phyloP scores from a whole-genome alignment of 2,888 invertebrate genomes.

The Eulithis testata region DNA sequence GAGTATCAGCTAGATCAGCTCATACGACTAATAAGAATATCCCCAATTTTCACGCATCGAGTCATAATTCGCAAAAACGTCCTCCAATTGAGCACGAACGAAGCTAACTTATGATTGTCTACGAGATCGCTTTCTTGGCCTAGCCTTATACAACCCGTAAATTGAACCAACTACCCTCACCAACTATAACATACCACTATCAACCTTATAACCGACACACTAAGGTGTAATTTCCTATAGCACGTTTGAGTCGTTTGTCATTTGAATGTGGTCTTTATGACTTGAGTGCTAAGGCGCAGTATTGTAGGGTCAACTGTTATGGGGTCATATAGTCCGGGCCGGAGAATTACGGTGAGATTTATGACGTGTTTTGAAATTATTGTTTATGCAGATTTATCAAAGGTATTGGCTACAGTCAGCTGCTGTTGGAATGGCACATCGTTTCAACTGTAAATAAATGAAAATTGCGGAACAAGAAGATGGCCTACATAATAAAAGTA shows the following conservation, averaged over 20 bases:
- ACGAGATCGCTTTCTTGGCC: conserved; percentile 18
- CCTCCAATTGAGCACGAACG: conserved; percentile 13
- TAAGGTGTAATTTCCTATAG: conserved; percentile 14
- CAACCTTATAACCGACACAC: conserved; percentile 9
- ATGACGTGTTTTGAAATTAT: conserved; percentile 19
- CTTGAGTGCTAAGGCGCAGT: conserved; percentile 10
- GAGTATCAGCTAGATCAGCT: too few relatives aligned
- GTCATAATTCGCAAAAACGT: conserved; percentile 6
- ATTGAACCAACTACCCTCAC: conserved; percentile 20
- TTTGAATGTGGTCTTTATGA: conserved; percentile 26
- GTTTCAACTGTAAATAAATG: neutral
- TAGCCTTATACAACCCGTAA: conserved; percentile 21
- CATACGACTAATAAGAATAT: neutral
- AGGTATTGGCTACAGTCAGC: neutral
- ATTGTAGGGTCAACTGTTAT: conserved; percentile 13
- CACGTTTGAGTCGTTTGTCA: conserved; percentile 13
- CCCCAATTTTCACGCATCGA: conserved; percentile 1
- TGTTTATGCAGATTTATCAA: conserved; percentile 21
- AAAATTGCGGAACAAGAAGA: too few relatives aligned
- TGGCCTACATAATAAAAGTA: too few relatives aligned
- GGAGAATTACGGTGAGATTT: conserved; percentile 20
- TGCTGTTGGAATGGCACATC: conserved; percentile 1
- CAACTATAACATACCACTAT: conserved; percentile 11
- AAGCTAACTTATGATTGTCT: conserved; percentile 31
- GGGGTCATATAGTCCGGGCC: conserved; percentile 5